Conservation (phyloP, 2,888 invertebrate species). For the Ophion costatus region DNA sequence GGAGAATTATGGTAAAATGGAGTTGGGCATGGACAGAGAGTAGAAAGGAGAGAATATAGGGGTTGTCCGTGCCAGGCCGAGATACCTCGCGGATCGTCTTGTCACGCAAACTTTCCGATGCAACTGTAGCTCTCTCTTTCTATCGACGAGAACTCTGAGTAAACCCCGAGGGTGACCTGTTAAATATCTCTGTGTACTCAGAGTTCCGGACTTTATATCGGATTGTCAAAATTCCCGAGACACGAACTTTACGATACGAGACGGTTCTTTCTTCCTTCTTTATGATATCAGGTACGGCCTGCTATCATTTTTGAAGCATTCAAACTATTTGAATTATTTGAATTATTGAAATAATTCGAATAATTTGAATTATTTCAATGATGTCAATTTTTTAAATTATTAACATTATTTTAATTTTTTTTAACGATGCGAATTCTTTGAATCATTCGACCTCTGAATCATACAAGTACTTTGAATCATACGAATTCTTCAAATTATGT, state of each 20-base stretch:
- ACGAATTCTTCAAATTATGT: neutral
- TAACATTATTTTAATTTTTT: too few species aligned
- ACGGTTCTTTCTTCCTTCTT: slow-evolving; percentile 5
- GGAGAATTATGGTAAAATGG: slow-evolving; percentile 82
- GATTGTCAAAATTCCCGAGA: slow-evolving; percentile 10
- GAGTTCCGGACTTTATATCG: slow-evolving; percentile 12
- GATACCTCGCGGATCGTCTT: slow-evolving; percentile 76
- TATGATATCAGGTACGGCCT: neutral
- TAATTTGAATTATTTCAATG: neutral
- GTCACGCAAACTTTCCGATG: slow-evolving; percentile 71
- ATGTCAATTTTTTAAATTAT: neutral
- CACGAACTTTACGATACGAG: slow-evolving; percentile 6
- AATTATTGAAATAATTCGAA: too few species aligned
- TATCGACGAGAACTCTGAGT: slow-evolving; percentile 52
- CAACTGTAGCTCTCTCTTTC: slow-evolving; percentile 56
- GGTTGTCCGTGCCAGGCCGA: slow-evolving; percentile 85
- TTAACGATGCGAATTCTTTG: neutral
- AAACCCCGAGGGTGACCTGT: slow-evolving; percentile 29
- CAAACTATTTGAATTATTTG: too few species aligned
- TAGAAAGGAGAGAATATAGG: slow-evolving; percentile 48
- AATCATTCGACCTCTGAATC: neutral
- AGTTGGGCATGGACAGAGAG: slow-evolving; percentile 46
- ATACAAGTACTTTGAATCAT: neutral
- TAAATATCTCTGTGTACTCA: slow-evolving; percentile 12
- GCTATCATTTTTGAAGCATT: too few species aligned